phyloP scores from a whole-genome alignment of 2,797 vertebrate genomes.

The Chaenodraco wilsoni region DNA sequence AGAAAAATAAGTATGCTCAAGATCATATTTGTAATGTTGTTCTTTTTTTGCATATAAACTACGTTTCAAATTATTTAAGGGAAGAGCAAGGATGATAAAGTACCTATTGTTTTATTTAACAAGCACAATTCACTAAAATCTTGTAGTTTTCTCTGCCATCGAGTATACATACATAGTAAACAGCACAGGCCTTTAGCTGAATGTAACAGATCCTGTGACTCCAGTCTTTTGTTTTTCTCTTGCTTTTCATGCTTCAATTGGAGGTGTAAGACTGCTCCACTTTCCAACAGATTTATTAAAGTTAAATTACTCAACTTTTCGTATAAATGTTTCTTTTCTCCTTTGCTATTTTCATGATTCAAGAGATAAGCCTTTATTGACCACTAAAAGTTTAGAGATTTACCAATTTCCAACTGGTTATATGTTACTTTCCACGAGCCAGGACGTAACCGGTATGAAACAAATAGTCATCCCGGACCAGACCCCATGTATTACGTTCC shows the following conservation, averaged over 20 bases:
- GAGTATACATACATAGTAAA: slow-evolving; percentile 6
- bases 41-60: slow-evolving; percentile 23
- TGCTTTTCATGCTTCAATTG: slow-evolving; percentile 2
- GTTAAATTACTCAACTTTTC: background rate
- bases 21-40: slow-evolving; percentile 23
- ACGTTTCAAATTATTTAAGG: slow-evolving; percentile 29
- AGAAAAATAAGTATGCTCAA: background rate
- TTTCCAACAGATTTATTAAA: background rate
- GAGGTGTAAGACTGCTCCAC: background rate
- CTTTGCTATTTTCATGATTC: background rate
- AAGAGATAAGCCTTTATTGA: background rate
- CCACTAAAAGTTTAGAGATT: too few relatives aligned
- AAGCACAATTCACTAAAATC: slow-evolving; percentile 8
- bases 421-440: too few relatives aligned
- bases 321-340: background rate
- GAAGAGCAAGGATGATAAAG: slow-evolving; percentile 32
- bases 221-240: background rate
- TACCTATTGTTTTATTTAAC: slow-evolving; percentile 20
- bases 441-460: background rate
- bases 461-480: too few relatives aligned
- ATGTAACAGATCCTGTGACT: background rate
- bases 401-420: too few relatives aligned
- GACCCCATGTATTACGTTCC: too few relatives aligned
- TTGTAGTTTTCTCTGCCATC: background rate
- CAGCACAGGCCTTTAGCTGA: background rate